A percentile compares a stretch with the other conserved stretches of the same genome.
Evolutionary conservation across 1,140 invertebrate species (phyloP).

Genomic region (Doryteuthis pealeii): DNA sequence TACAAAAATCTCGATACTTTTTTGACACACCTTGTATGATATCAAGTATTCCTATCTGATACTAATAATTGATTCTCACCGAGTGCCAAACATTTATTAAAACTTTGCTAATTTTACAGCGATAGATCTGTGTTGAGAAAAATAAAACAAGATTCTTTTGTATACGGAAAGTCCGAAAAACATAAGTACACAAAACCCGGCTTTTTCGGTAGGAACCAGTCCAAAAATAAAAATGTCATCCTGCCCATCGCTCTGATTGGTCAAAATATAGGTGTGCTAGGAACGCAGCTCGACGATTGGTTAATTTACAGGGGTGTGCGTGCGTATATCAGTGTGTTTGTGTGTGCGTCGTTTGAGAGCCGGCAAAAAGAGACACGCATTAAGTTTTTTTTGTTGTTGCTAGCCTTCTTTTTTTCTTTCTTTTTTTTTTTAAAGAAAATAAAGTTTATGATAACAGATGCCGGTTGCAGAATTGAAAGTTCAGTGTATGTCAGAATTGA

Average conservation of each 20-base stretch:
- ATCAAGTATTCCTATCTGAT: too few species aligned
- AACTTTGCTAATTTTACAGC: neutral
- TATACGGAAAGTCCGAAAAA: neutral
- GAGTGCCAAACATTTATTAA: too few species aligned
- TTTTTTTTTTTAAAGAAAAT: neutral
- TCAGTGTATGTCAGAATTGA: neutral
- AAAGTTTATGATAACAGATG: neutral
- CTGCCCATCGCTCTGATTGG: constrained; percentile 1
- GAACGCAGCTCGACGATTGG: neutral
- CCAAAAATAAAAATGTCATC: constrained; percentile 3
- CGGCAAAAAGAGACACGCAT: neutral
- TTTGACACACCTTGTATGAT: too few species aligned
- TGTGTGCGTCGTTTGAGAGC: neutral
- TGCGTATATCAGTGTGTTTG: neutral
- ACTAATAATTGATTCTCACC: too few species aligned
- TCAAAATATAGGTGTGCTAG: neutral
- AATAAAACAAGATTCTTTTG: neutral
- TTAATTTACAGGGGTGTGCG: neutral
- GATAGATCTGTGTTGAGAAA: neutral
- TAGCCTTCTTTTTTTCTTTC: neutral
- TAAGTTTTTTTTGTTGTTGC: neutral
- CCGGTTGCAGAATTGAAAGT: neutral
- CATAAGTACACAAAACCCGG: neutral
- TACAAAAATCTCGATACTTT: too few species aligned
- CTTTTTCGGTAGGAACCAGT: neutral